These are phyloP conservation scores for Apodemus speciosus DNA, from an alignment of 2,113 vertebrate genomes.

Conservation along the genomic window DNA sequence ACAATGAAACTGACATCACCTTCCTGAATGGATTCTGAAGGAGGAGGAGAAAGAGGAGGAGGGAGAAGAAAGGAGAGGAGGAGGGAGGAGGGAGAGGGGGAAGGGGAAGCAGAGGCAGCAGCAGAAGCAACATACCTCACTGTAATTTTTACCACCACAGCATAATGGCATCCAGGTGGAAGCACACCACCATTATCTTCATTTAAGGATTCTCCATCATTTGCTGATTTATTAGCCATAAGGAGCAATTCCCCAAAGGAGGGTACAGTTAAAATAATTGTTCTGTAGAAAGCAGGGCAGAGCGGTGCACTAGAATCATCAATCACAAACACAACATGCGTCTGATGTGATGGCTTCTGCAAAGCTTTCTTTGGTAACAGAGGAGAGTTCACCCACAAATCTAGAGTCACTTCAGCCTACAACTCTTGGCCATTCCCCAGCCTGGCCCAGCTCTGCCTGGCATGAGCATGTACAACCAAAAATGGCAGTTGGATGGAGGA, in stretches of 20 bases:
- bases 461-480: background rate
- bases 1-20: background rate
- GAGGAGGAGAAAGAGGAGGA: background rate
- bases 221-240: constrained; percentile 63
- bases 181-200: constrained; percentile 8
- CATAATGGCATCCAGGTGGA: constrained; percentile 50
- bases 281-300: constrained; percentile 65
- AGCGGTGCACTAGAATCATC: constrained; percentile 65
- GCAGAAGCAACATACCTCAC: background rate
- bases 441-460: background rate
- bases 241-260: constrained; percentile 56
- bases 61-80: fast-evolving
- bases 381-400: constrained; percentile 38
- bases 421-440: background rate
- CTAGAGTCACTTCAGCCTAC: background rate
- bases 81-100: fast-evolving
- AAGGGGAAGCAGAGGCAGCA: background rate
- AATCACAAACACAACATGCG: constrained; percentile 62
- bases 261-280: constrained; percentile 73
- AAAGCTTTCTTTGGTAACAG: constrained; percentile 43
- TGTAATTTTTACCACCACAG: constrained; percentile 25
- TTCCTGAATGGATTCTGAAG: background rate
- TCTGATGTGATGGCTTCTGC: constrained; percentile 44
- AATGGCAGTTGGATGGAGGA: background rate
- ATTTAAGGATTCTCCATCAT: constrained; percentile 64